Evolutionary conservation across 2,797 vertebrate genomes (phyloP).

Genomic region (Anguilla marmorata): DNA sequence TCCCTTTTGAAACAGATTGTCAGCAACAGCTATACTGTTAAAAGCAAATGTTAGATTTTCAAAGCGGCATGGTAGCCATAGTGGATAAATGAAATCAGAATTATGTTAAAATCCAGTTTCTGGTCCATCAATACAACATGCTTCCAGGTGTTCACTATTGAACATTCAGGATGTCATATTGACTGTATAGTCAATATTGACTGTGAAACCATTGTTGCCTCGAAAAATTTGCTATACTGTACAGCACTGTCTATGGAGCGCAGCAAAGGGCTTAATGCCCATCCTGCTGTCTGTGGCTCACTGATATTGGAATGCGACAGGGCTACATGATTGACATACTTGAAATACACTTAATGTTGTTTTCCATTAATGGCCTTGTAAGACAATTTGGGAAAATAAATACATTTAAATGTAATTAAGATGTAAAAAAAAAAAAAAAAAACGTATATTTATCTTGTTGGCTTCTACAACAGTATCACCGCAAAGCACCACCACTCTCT

Average conservation of each 20-base stretch:
- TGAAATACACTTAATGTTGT: not conserved
- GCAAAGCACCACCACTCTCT: slow-evolving; percentile 11
- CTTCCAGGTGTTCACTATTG: not conserved
- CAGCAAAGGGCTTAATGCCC: not conserved
- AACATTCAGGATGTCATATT: not conserved
- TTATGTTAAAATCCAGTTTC: not conserved
- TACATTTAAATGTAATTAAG: not conserved
- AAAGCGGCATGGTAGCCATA: not conserved
- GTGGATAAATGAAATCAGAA: not conserved
- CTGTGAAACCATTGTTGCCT: not conserved
- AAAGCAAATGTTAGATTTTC: not conserved
- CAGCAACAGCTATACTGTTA: not conserved
- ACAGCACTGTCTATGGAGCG: not conserved
- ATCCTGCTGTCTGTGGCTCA: not conserved
- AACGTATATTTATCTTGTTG: not conserved
- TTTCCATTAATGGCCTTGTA: not conserved
- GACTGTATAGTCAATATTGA: not conserved
- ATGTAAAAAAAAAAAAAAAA: not conserved
- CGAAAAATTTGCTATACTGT: not conserved
- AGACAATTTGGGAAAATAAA: not conserved
- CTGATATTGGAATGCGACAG: not conserved
- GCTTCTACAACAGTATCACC: not conserved
- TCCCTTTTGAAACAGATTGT: not conserved
- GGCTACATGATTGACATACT: not conserved
- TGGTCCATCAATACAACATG: not conserved